Evolutionary conservation across 2,113 vertebrate species (phyloP).

Genomic region (Pungitius pungitius): DNA sequence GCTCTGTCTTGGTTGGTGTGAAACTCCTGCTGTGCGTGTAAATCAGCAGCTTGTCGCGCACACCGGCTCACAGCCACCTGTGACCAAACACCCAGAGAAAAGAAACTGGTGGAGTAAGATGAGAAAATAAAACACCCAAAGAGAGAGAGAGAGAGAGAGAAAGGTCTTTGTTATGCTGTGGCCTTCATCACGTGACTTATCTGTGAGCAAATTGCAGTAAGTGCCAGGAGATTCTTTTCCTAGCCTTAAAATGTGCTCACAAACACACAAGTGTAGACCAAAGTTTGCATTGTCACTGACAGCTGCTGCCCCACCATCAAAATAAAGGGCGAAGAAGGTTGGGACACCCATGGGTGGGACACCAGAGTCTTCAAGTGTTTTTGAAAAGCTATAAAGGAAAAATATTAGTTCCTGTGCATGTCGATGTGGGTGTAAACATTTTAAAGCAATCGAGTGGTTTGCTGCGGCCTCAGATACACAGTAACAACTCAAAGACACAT

Average conservation of each 20-base stretch:
- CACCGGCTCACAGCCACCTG: constrained; percentile 38
- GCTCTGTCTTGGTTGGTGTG: constrained; percentile 48
- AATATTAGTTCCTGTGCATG: background rate
- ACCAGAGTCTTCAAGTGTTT: background rate
- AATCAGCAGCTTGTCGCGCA: constrained; percentile 65
- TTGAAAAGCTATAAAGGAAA: background rate
- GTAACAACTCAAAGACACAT: constrained; percentile 31
- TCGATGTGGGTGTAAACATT: background rate
- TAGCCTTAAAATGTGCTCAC: constrained; percentile 26
- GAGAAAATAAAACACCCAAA: background rate
- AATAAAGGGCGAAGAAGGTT: background rate
- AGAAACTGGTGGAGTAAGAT: background rate
- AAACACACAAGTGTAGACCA: constrained; percentile 33
- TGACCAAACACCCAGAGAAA: constrained; percentile 31
- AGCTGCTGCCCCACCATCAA: constrained; percentile 40
- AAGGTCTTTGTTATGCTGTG: background rate
- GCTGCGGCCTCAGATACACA: constrained; percentile 11
- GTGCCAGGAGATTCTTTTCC: constrained; percentile 30
- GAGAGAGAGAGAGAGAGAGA: background rate
- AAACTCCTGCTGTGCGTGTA: constrained; percentile 63
- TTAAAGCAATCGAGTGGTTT: background rate
- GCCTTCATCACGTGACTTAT: constrained; percentile 20
- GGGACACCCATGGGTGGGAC: constrained; percentile 1
- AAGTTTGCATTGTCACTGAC: constrained; percentile 34
- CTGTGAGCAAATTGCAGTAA: constrained; percentile 31